Evolutionary conservation across 2,888 invertebrate genomes (phyloP), one percentile per base, ranked within the genome.

Genomic region (Congeria kusceri): DNA sequence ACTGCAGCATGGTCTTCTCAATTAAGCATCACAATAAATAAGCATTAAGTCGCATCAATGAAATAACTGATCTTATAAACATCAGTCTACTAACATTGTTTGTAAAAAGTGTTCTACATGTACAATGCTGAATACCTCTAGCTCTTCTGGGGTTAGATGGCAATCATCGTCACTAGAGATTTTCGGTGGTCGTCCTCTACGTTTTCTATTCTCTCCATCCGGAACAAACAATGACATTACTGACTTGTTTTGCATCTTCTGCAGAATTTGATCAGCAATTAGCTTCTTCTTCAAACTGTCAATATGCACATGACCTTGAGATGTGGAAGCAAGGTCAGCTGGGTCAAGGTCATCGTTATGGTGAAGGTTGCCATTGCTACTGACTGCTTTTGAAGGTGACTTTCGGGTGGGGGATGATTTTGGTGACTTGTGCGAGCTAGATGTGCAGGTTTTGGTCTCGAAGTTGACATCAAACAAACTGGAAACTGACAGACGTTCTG

Each of bases 221-320:
- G 62, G 29, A 39, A 28, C 3, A n/a, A 53, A 46, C 46, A 59
- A 46, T 20, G 77, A 62, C 32, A 77, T 84, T n/a, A 71, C 83
- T 18, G 78, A 47, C 53, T 89, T 88, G 20, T 73, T 86, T 75
- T 87, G 86, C 61, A 91, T 84, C 57, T 87, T 81, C 74, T 89
- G 89, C 13, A 90, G 83, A 11, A 91, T 91, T 69, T 90, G 89
- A 46, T 91, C 90, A 7, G 90, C 91, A 18, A 91, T 87, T 20
- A 88, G 69, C 67, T 89, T 89, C 72, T 88, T 89, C 75, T 90
- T 88, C 56, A 86, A 67, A 23, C 88, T 89, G 64, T 91, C 90
- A 63, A 91, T 90, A 44, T 88, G 89, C 5, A 85, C 83, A 28
- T 74, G 69, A 46, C 74, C 79, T 56, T 69, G 78, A 27, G 28